These are phyloP conservation scores for human DNA, from an alignment of 2,113 vertebrate genomes.

Conservation along the genomic window GRCh38 chr5:176879501-176880000, in stretches of 20 bases:
- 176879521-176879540: neutral
- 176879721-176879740: conserved; percentile 98
- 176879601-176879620: too few species aligned
- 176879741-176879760: conserved; percentile 97
- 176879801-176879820: conserved; percentile 98
- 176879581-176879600: neutral
- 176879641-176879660: neutral
- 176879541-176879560: neutral
- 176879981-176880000: conserved; percentile 59
- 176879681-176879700: neutral
- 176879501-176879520: neutral
- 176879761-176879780: conserved; percentile 99
- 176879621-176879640: neutral
- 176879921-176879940: conserved; percentile 71
- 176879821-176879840: conserved; percentile 96
- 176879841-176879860: conserved; percentile 96
- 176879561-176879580: neutral
- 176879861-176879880: conserved; percentile 96
- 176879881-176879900: conserved; percentile 84
- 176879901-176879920: conserved; percentile 72
- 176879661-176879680: neutral
- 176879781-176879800: conserved; percentile 96
- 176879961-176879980: neutral
- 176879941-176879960: conserved; percentile 54
- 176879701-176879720: conserved; percentile 78